phyloP scores from a whole-genome alignment of 1,140 invertebrate species.

The Lordiphosa mommai region DNA sequence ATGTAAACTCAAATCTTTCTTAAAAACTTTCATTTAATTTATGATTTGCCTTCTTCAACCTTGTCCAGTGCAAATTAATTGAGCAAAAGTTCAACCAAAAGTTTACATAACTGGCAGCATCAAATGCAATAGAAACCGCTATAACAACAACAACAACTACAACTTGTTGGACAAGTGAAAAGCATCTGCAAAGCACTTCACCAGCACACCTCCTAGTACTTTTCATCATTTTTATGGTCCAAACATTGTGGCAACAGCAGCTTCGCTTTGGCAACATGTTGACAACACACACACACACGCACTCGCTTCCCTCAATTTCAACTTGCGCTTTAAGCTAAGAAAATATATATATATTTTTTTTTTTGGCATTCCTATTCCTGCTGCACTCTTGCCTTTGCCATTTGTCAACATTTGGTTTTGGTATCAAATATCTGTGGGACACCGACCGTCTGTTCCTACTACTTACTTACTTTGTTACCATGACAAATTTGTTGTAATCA shows the following conservation, averaged over 20 bases:
- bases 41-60: too few relatives aligned
- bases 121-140: constrained; percentile 45
- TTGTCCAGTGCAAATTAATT: constrained; percentile 45
- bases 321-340: constrained; percentile 10
- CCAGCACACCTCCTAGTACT: constrained; percentile 9
- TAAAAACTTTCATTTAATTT: too few relatives aligned
- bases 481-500: constrained; percentile 60
- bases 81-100: constrained; percentile 51
- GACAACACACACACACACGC: constrained; percentile 26
- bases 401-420: constrained; percentile 63
- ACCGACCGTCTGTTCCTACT: constrained; percentile 14
- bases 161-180: constrained; percentile 58
- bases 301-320: constrained; percentile 4
- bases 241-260: constrained; percentile 1
- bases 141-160: constrained; percentile 33
- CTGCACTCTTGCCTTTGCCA: constrained; percentile 29
- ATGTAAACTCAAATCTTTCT: too few relatives aligned
- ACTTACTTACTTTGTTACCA: constrained; percentile 21
- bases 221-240: constrained; percentile 57
- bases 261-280: constrained; percentile 43
- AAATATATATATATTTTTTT: neutral
- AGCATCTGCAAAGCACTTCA: constrained; percentile 9
- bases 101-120: constrained; percentile 53
- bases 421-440: constrained; percentile 59
- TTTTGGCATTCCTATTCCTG: neutral